A percentile compares a stretch with the other conserved stretches of the same genome.
phyloP scores from a whole-genome alignment of 2,888 invertebrate genomes.

The Polylopha cassiicola region DNA sequence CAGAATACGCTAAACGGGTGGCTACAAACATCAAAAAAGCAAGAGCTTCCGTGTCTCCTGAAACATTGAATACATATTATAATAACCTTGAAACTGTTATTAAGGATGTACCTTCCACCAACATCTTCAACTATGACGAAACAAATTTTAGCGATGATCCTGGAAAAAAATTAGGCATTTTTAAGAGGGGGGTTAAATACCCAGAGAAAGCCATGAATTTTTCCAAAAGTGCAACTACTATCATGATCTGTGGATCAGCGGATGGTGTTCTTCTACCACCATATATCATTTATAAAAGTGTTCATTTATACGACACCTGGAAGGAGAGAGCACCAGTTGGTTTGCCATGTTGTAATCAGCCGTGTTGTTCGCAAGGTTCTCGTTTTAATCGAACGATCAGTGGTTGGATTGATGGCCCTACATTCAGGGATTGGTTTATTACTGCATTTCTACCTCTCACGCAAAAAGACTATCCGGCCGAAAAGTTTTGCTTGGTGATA shows the following conservation, averaged over 20 bases:
- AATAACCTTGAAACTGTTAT: conserved; percentile 26
- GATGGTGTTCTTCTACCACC: conserved; percentile 11
- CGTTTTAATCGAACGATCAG: conserved; percentile 22
- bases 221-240: conserved; percentile 29
- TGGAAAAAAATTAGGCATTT: conserved; percentile 32
- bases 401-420: conserved; percentile 23
- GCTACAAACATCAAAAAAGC: conserved; percentile 24
- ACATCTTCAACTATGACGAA: conserved; percentile 44
- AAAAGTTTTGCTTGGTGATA: conserved; percentile 26
- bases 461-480: conserved; percentile 18
- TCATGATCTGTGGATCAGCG: conserved; percentile 18
- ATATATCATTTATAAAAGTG: conserved; percentile 26
- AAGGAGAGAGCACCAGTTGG: conserved; percentile 17
- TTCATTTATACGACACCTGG: conserved; percentile 21
- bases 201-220: conserved; percentile 36
- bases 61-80: conserved; percentile 25
- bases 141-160: conserved; percentile 43
- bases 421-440: conserved; percentile 24
- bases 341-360: conserved; percentile 18
- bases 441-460: conserved; percentile 22
- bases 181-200: conserved; percentile 36
- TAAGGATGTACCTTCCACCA: conserved; percentile 25
- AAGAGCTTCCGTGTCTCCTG: conserved; percentile 20
- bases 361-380: conserved; percentile 16
- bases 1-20: conserved; percentile 18